Evolutionary conservation across 2,797 vertebrate genomes (phyloP), one percentile per base, ranked within the genome.

Genomic region (Poecilia velifera): DNA sequence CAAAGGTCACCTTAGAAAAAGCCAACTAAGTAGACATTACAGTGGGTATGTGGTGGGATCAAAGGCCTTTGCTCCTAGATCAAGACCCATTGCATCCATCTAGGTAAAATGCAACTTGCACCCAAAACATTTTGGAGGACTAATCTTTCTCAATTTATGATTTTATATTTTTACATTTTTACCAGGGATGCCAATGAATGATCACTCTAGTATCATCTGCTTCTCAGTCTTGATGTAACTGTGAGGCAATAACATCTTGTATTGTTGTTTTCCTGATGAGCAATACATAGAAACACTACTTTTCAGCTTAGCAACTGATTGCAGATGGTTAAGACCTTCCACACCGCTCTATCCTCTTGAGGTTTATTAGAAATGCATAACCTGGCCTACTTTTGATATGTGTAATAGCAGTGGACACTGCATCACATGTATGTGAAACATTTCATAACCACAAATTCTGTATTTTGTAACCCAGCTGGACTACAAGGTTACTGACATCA

Each of bases 61-160:
- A 92, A 79, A 84, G 77, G 84, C 43, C 78, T 31, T 51, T 39
- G 72, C 77, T 76, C 82, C 68, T 18, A 80, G 86, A 84, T 91
- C 79, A 59, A 81, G 88, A 82, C 79, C 82, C 18, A 2, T 34
- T 4, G 70, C 49, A 2, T 76, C 73, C 43, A 82, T 87, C 87
- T 90, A 85, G 87, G 88, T 84, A 90, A 90, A 93, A 92, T 81
- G 84, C 85, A 91, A 90, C 71, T 92, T 86, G 87, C 89, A 88
- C 80, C 78, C 72, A 72, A 68, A 83, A 86, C 89, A 90, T 84
- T 92, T 90, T 88, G 76, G 71, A 79, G 85, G 86, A 92, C 94
- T 91, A 91, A 86, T 81, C 82, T 88, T 87, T 85, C 88, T 82
- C 76, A 86, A 84, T 41, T 18, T 10, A 68, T 66, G 3, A 8